Evolutionary conservation across 2,113 vertebrate genomes (phyloP), one percentile per base, ranked within the genome.

Genomic region (Motacilla tschutschensis): DNA sequence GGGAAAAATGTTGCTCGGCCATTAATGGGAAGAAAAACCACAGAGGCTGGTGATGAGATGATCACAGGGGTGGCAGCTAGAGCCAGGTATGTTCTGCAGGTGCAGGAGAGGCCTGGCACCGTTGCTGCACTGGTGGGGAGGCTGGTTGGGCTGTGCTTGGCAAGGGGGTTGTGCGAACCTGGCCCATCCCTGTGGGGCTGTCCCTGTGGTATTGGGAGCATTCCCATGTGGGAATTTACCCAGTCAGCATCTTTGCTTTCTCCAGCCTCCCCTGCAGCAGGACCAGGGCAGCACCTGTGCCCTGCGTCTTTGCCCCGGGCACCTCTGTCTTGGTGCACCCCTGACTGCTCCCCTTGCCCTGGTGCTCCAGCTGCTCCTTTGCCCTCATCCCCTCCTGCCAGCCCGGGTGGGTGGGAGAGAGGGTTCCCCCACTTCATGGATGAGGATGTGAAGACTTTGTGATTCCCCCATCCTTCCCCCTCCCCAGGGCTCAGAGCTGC

Each of bases 181-280:
- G 79, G 21, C 8, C 26, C 25, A 29, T 26, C 29, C 43, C 29
- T 28, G 7, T 18, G 29, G 25, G 6, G 6, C 19, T 16, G 28
- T 24, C 20, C 28, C 35, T 46, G 0, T 25, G 15, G 41, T 40
- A n/a, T 0, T n/a, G 26, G 18, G 16, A 29, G 15, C 1, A 1
- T 70, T 2, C 25, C 63, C 20, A 5, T 17, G 6, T 13, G 54
- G 40, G 29, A 19, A 12, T n/a, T 12, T 21, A 24, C 38, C 41
- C 38, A 51, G n/a, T 24, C 35, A 74, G 14, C 24, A 28, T 28
- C 44, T 14, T 50, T 71, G 36, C 14, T 48, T 66, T 38, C 16
- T 80, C 13, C 57, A 70, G 40, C 33, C 22, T 38, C 14, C 14
- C 10, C 17, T 58, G n/a, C 64, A 38, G 70, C 44, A 70, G 51